phyloP scores from a whole-genome alignment of 2,888 invertebrate genomes.

The Acleris cristana region DNA sequence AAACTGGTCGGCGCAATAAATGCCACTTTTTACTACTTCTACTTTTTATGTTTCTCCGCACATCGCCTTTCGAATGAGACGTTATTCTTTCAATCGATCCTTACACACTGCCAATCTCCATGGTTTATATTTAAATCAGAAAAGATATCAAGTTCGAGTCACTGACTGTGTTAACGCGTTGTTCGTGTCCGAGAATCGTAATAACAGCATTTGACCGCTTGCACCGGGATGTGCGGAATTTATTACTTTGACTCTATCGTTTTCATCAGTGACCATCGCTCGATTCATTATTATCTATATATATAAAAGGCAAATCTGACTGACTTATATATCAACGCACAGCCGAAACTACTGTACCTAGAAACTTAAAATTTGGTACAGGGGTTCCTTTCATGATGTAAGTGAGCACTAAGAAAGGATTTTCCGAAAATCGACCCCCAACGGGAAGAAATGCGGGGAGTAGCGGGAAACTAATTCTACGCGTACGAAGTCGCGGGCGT shows the following conservation, averaged over 20 bases:
- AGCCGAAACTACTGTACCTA: no score
- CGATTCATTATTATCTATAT: background rate
- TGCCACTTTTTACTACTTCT: slow-evolving; percentile 2
- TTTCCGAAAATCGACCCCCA: no score
- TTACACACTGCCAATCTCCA: background rate
- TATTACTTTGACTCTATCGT: background rate
- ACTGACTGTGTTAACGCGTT: slow-evolving; percentile 1
- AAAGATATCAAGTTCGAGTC: no score
- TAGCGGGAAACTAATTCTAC: no score
- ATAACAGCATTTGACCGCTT: slow-evolving; percentile 13
- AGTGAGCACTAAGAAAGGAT: no score
- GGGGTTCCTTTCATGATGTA: no score
- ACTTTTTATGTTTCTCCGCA: slow-evolving; percentile 22
- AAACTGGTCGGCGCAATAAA: slow-evolving; percentile 22
- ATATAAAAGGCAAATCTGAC: no score
- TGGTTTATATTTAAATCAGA: no score
- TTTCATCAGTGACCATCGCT: background rate
- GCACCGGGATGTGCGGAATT: background rate
- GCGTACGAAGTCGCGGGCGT: no score
- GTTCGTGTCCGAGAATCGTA: slow-evolving; percentile 21
- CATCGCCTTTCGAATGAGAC: slow-evolving; percentile 31
- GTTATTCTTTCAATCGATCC: slow-evolving; percentile 20
- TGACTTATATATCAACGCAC: no score
- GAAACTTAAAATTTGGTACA: no score
- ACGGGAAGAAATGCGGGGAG: no score